Percentiles rank a stretch among this genome's conserved stretches.
These are phyloP conservation scores for Sciurus niger DNA, from an alignment of 2,113 vertebrate species.

Conservation along the genomic window DNA sequence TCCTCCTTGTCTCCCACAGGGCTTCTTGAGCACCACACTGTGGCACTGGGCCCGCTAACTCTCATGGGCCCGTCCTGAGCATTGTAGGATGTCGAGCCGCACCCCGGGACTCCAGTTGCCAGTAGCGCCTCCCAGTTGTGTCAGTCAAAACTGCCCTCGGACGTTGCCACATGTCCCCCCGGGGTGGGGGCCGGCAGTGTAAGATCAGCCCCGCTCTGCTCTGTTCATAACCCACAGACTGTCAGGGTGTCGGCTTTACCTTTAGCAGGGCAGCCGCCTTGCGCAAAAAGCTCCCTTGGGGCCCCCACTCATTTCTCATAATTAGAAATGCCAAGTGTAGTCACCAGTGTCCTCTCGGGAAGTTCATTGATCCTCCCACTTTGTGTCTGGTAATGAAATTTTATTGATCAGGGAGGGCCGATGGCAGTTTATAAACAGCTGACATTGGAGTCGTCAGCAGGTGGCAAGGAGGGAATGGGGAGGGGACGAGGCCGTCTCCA, in stretches of 20 bases:
- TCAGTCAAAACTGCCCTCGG: background rate
- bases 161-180: fast-evolving
- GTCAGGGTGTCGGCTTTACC: background rate
- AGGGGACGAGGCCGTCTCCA: background rate
- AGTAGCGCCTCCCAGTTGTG: background rate
- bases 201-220: background rate
- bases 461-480: background rate
- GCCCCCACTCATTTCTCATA: constrained; percentile 63
- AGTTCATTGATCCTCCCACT: constrained; percentile 77
- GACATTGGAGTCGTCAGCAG: background rate
- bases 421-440: constrained; percentile 82
- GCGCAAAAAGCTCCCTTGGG: constrained; percentile 13
- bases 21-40: fast-evolving
- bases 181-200: too few species aligned
- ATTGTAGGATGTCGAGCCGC: fast-evolving
- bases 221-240: fast-evolving
- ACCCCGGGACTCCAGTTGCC: background rate
- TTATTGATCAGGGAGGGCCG: constrained; percentile 85
- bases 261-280: background rate
- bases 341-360: constrained; percentile 76
- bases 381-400: constrained; percentile 86
- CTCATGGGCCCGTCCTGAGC: background rate
- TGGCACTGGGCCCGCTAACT: fast-evolving
- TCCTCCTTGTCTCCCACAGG: fast-evolving
- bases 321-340: constrained; percentile 70